Evolutionary conservation across 2,113 vertebrate species (phyloP).

Genomic region (Microtus pennsylvanicus): DNA sequence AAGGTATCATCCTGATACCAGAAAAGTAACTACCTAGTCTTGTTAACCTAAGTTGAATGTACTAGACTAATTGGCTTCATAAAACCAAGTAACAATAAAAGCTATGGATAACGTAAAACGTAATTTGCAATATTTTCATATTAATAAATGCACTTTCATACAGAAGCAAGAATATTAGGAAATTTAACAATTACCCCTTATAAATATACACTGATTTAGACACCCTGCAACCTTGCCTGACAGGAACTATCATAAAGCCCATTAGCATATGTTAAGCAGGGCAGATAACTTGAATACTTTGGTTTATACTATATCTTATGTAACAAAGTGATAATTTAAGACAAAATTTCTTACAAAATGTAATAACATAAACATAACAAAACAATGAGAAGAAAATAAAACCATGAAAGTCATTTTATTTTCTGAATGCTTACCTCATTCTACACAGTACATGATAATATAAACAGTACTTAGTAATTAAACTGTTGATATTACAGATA

Average conservation of each 20-base stretch:
- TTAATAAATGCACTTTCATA: not conserved
- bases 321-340: slow-evolving; percentile 29
- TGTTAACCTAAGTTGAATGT: not conserved
- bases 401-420: not conserved
- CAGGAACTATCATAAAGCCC: not conserved
- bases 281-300: slow-evolving; percentile 20
- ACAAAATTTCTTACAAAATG: not conserved
- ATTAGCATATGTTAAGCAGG: not conserved
- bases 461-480: not conserved
- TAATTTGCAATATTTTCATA: not conserved
- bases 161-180: not conserved
- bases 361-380: not conserved
- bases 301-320: slow-evolving; percentile 6
- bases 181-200: too few relatives aligned
- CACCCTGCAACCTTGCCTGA: not conserved
- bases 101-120: not conserved
- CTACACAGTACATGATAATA: not conserved
- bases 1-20: not conserved
- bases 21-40: not conserved
- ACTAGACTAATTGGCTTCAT: not conserved
- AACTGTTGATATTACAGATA: not conserved
- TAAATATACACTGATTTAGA: slow-evolving; percentile 1
- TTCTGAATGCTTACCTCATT: not conserved
- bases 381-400: slow-evolving; percentile 6
- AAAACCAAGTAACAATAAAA: slow-evolving; percentile 21